Percentiles rank a stretch among this genome's conserved stretches.
phyloP scores from a whole-genome alignment of 2,113 vertebrate genomes.

The Fulica atra region DNA sequence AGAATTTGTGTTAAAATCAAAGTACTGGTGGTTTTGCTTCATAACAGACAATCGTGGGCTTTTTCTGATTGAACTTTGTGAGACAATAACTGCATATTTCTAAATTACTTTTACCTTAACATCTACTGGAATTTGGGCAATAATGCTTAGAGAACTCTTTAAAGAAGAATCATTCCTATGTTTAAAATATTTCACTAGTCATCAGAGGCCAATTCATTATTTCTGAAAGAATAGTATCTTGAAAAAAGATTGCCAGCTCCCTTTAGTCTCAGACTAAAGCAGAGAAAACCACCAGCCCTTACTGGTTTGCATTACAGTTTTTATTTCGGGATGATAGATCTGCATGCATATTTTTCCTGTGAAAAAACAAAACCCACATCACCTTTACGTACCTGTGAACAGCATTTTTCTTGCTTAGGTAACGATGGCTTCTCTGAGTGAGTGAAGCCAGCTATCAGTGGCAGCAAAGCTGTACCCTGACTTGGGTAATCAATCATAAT shows the following conservation, averaged over 20 bases:
- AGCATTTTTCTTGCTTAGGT: background rate
- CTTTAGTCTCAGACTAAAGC: background rate
- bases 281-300: background rate
- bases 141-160: background rate
- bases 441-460: background rate
- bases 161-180: background rate
- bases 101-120: background rate
- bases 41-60: background rate
- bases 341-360: background rate
- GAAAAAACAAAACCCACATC: background rate
- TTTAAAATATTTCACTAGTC: background rate
- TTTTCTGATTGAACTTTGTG: background rate
- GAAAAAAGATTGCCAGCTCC: background rate
- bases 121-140: background rate
- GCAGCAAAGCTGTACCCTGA: background rate
- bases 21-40: background rate
- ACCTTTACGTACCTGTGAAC: background rate
- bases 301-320: background rate
- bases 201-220: background rate
- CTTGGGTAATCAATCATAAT: background rate
- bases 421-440: background rate
- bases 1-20: background rate
- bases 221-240: too few relatives aligned
- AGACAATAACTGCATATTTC: background rate
- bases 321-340: background rate